These are phyloP conservation scores for Penaeus indicus DNA, from an alignment of 1,140 invertebrate genomes.

Conservation along the genomic window DNA sequence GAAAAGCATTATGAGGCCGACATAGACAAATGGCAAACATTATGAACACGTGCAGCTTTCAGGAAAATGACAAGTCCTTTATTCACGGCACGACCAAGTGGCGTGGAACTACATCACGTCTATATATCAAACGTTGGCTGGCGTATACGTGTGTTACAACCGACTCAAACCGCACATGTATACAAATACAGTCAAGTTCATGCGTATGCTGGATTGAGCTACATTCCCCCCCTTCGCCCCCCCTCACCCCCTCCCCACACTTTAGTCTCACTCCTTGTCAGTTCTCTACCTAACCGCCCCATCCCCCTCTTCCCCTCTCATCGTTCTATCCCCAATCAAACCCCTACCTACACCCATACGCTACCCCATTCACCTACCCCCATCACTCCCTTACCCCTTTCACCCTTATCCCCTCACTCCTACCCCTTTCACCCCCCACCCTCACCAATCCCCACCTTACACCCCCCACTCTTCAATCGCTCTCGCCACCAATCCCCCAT, in stretches of 20 bases:
- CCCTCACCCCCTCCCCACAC: not conserved
- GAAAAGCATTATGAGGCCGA: slow-evolving; percentile 54
- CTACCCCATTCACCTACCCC: too few species aligned
- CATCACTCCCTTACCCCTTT: too few species aligned
- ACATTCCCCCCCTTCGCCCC: not conserved
- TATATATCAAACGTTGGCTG: slow-evolving; percentile 35
- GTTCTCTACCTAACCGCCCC: not conserved
- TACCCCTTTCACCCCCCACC: not conserved
- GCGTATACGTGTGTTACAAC: not conserved
- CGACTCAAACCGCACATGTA: not conserved
- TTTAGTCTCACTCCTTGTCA: too few species aligned
- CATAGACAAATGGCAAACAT: slow-evolving; percentile 48
- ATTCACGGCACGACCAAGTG: slow-evolving; percentile 59
- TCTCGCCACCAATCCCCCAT: not conserved
- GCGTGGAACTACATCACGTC: slow-evolving; percentile 56
- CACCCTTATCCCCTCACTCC: too few species aligned
- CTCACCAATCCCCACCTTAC: not conserved
- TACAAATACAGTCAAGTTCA: not conserved
- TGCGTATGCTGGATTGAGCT: not conserved
- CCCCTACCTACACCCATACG: not conserved
- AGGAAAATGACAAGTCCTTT: slow-evolving; percentile 60
- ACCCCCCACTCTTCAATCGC: not conserved
- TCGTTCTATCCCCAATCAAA: too few species aligned
- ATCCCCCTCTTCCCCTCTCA: not conserved
- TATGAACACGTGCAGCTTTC: slow-evolving; percentile 62